Evolutionary conservation across 2,888 invertebrate species (phyloP).

Genomic region (Dendrolimus houi): DNA sequence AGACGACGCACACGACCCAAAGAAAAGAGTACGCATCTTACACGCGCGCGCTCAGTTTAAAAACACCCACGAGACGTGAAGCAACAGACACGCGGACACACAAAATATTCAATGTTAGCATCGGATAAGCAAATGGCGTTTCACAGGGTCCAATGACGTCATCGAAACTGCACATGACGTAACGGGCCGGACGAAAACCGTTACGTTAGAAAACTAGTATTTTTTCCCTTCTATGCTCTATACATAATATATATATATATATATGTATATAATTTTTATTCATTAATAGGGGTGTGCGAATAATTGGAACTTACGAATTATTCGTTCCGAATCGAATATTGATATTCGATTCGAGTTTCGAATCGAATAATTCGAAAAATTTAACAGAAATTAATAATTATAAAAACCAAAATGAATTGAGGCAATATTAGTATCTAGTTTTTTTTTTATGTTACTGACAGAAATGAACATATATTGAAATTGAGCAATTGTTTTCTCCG

Average conservation of each 20-base stretch:
- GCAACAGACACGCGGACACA: neutral
- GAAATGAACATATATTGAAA: no score
- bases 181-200: neutral
- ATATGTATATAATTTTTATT: no score
- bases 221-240: neutral
- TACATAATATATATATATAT: constrained; percentile 1
- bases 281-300: no score
- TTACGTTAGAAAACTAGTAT: neutral
- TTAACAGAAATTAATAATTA: no score
- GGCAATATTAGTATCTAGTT: no score
- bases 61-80: neutral
- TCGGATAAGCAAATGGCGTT: neutral
- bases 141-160: neutral
- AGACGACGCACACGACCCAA: neutral
- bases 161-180: neutral
- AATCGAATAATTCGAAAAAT: no score
- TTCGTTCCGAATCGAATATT: no score
- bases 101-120: neutral
- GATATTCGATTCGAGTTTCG: no score
- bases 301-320: no score
- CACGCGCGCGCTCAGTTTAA: neutral
- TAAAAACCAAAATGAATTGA: no score
- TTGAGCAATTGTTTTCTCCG: no score
- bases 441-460: no score
- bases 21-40: neutral